Conservation (phyloP, 2,888 invertebrate species). For the Anthoptus insignis region DNA sequence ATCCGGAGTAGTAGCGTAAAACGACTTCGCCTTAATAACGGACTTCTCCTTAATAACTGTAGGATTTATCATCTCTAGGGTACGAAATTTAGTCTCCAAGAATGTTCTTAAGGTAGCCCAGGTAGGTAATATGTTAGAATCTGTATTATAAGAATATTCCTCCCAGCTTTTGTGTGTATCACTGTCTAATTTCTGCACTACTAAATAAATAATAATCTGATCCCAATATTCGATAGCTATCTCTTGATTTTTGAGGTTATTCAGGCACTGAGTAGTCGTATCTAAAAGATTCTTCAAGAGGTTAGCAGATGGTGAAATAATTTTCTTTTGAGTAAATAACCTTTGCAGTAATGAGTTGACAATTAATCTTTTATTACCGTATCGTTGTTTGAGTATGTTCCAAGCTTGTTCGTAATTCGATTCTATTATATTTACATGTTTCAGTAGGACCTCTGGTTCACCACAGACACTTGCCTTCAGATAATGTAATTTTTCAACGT, state of each 20-base stretch:
- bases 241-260: constrained; percentile 12
- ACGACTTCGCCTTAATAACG: constrained; percentile 21
- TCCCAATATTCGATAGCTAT: constrained; percentile 37
- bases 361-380: constrained; percentile 45
- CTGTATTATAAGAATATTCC: constrained; percentile 22
- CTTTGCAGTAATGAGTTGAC: constrained; percentile 43
- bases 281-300: constrained; percentile 48
- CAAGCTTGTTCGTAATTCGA: constrained; percentile 45
- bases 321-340: constrained; percentile 46
- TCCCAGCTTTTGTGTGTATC: constrained; percentile 47
- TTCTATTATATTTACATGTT: constrained; percentile 33
- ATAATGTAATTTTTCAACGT: constrained; percentile 46
- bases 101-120: constrained; percentile 29
- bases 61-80: constrained; percentile 26
- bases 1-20: constrained; percentile 28
- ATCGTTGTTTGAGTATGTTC: constrained; percentile 36
- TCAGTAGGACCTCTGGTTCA: constrained; percentile 41
- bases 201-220: constrained; percentile 46
- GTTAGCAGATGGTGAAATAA: constrained; percentile 37
- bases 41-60: not conserved
- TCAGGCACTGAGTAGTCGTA: constrained; percentile 36
- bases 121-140: constrained; percentile 24
- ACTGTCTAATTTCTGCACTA: constrained; percentile 45
- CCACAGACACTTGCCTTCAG: constrained; percentile 45
- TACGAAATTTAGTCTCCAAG: constrained; percentile 36